Evolutionary conservation across 2,888 invertebrate genomes (phyloP).

Genomic region (Leptogaster cylindrica): DNA sequence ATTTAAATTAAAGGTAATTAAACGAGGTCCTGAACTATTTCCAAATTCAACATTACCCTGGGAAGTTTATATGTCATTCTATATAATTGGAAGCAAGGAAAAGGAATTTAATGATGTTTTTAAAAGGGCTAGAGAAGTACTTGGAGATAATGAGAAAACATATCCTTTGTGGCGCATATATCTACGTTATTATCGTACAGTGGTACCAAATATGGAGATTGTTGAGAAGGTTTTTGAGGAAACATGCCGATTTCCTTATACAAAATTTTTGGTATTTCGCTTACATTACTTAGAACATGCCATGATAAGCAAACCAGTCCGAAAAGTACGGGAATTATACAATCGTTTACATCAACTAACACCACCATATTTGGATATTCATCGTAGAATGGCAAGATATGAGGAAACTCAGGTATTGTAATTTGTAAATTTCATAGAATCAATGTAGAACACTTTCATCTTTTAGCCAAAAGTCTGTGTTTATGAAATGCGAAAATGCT

Average conservation of each 20-base stretch:
- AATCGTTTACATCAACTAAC: conserved; percentile 66
- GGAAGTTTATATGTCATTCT: conserved; percentile 63
- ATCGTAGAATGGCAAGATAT: conserved; percentile 68
- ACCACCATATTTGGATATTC: conserved; percentile 68
- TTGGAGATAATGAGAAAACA: conserved; percentile 47
- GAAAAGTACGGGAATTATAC: conserved; percentile 69
- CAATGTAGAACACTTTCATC: conserved; percentile 5
- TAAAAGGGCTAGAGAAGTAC: conserved; percentile 54
- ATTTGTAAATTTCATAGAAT: too few species aligned
- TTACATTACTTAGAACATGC: conserved; percentile 54
- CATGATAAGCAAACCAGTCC: conserved; percentile 60
- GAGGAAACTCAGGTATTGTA: too few species aligned
- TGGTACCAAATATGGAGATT: too few species aligned
- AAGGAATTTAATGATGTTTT: conserved; percentile 61
- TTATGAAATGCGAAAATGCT: conserved; percentile 66
- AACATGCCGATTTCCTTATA: conserved; percentile 52
- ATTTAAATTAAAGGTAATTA: conserved; percentile 51
- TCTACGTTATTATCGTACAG: conserved; percentile 55
- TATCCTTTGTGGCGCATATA: conserved; percentile 54
- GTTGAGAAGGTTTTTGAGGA: conserved; percentile 53
- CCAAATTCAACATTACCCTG: conserved; percentile 64
- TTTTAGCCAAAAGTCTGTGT: conserved; percentile 59
- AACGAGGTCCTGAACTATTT: conserved; percentile 56
- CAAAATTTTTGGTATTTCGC: conserved; percentile 53
- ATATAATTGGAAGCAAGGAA: conserved; percentile 61